Evolutionary conservation across 2,797 vertebrate genomes (phyloP).

Genomic region (Xenentodon cancila): DNA sequence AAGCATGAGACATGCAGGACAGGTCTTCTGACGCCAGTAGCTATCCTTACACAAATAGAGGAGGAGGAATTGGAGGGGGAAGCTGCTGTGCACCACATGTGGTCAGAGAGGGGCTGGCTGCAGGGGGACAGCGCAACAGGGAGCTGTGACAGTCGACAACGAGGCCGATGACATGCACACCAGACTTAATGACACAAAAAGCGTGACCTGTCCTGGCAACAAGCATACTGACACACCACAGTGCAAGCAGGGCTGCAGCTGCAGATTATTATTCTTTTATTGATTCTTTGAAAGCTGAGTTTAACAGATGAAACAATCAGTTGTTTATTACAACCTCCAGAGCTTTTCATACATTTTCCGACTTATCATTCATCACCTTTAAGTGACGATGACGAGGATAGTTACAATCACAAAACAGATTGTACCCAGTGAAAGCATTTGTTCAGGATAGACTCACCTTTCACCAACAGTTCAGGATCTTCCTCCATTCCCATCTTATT

Average conservation of each 20-base stretch:
- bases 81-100: slow-evolving; percentile 60
- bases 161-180: slow-evolving; percentile 31
- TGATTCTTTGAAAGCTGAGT: too few species aligned
- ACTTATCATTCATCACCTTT: too few species aligned
- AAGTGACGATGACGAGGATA: too few species aligned
- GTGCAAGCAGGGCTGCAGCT: too few species aligned
- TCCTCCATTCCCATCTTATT: slow-evolving; percentile 84
- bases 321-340: too few species aligned
- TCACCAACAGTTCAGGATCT: slow-evolving; percentile 88
- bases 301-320: too few species aligned
- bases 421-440: background rate
- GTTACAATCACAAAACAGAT: background rate
- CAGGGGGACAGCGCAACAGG: background rate
- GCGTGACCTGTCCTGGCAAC: background rate
- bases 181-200: slow-evolving; percentile 26
- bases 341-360: too few species aligned
- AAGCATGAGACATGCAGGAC: slow-evolving; percentile 51
- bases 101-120: slow-evolving; percentile 34
- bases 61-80: background rate
- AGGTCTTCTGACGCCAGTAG: slow-evolving; percentile 41
- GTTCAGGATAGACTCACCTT: slow-evolving; percentile 84
- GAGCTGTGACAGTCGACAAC: slow-evolving; percentile 30
- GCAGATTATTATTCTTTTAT: too few species aligned
- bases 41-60: slow-evolving; percentile 44
- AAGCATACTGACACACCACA: too few species aligned